Base-by-base conservation (phyloP, 2,888 invertebrate species). In the Eupeodes latifasciatus region DNA sequence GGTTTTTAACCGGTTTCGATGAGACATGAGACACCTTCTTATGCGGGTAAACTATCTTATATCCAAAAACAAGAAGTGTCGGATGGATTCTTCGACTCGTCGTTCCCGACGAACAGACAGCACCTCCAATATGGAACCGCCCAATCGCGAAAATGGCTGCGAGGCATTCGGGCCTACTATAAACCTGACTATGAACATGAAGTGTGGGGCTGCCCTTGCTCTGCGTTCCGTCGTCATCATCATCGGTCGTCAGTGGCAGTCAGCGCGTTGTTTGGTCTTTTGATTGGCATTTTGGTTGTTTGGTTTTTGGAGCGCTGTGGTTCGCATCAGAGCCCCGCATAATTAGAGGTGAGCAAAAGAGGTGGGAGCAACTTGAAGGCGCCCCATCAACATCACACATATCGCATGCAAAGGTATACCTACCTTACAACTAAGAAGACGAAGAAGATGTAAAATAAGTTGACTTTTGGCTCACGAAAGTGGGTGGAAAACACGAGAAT, bases 71-170 rank as follows among this genome's bases (percentile, higher is more conserved):
- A 47, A 19, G 10, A 2, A 34, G 53, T 55, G 40, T 71, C 19
- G 53, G 51, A n/a, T 53, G 69, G 12, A 55, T 55, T 66, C 66
- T 47, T 47, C 11, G 5, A 4, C n/a, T 47, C 16, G 11, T 36
- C 5, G 5, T 6, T 36, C 40, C 40, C 40, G 16, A 16, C 47
- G 5, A 19, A 19, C 27, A 27, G 27, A 27, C 2, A 34, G 69
- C 34, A 59, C 27, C 75, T 59, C 59, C 14, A 34, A 36, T 14
- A 40, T 78, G 64, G 88, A 62, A 79, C 85, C 89, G 85, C 89
- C 89, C 89, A 85, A 82, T 79, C 82, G 85, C 82, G 78, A 82
- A 89, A 89, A 85, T 89, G 89, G 89, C 89, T 89, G 85, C 89
- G 72, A 82, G 89, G 85, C 85, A 89, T 78, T 88, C 74, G 64